A percentile compares a stretch with the other conserved stretches of the same genome.
These are phyloP conservation scores for Dolichomitus sp. DNA, from an alignment of 2,888 invertebrate genomes.

Conservation along the genomic window DNA sequence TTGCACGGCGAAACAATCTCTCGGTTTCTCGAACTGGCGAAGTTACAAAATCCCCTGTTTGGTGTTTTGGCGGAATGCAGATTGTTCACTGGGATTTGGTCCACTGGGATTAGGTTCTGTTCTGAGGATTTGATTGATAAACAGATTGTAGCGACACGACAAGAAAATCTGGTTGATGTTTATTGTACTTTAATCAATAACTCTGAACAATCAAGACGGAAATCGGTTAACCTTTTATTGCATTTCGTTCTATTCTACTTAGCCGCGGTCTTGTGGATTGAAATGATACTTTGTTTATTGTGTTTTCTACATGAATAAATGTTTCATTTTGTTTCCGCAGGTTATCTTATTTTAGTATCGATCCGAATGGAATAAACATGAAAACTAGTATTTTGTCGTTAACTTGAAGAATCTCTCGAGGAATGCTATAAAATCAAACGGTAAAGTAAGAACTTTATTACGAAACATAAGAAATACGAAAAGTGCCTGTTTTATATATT, in stretches of 20 bases:
- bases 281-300: background rate
- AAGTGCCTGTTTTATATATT: background rate
- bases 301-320: background rate
- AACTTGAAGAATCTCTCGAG: too few species aligned
- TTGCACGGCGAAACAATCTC: slow-evolving; percentile 36
- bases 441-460: too few species aligned
- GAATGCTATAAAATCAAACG: too few species aligned
- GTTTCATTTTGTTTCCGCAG: background rate
- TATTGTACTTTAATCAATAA: background rate
- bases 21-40: slow-evolving; percentile 1
- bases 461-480: too few species aligned
- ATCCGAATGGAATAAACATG: too few species aligned
- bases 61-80: background rate
- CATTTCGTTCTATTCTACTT: background rate
- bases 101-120: background rate
- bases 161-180: background rate
- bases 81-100: slow-evolving; percentile 30
- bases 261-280: background rate
- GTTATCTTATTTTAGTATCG: too few species aligned
- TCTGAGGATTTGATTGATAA: slow-evolving; percentile 31
- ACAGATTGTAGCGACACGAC: background rate
- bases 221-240: background rate
- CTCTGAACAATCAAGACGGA: background rate
- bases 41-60: background rate
- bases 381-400: too few species aligned